Conservation (phyloP, 2,888 invertebrate species). For the Julus scandinavius region DNA sequence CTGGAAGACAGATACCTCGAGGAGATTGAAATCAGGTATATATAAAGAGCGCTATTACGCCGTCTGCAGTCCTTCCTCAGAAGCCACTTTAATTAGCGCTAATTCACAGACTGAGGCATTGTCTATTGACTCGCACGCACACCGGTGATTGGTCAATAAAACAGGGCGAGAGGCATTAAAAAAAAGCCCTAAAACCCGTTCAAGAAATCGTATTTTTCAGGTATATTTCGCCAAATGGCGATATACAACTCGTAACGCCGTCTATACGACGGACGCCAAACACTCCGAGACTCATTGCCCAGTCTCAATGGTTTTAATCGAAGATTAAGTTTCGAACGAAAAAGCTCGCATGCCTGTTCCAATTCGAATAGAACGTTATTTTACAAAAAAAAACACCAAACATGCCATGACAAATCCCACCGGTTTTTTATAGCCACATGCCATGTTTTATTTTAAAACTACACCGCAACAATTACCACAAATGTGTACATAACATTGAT, state of each 20-base stretch:
- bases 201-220: neutral
- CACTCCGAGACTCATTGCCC: neutral
- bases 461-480: no score
- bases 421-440: no score
- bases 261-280: neutral
- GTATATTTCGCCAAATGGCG: neutral
- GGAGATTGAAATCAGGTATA: no score
- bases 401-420: no score
- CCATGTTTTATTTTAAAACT: no score
- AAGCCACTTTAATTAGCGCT: neutral
- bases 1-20: no score
- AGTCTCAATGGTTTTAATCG: no score
- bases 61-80: neutral
- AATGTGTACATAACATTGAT: no score
- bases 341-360: no score
- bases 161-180: neutral
- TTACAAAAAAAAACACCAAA: no score
- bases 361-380: no score
- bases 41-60: neutral
- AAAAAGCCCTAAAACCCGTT: neutral
- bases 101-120: neutral
- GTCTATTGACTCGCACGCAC: neutral
- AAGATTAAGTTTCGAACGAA: no score
- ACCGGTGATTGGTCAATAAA: neutral
- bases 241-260: neutral